A percentile compares a stretch with the other conserved stretches of the same genome.
Evolutionary conservation across 2,113 vertebrate species (phyloP).

Genomic region (Barbus barbus): DNA sequence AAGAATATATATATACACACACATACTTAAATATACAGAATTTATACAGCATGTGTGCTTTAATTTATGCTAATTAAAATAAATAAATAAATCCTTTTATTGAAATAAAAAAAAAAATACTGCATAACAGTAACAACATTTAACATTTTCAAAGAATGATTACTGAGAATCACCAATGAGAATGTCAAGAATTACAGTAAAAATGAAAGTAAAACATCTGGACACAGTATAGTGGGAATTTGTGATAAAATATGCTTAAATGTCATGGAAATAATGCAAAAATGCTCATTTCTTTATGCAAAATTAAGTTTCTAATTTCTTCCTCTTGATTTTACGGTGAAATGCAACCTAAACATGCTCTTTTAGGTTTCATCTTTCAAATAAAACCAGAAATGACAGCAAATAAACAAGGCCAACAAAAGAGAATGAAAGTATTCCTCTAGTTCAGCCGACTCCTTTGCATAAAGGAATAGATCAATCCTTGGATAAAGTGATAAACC

Average conservation of each 20-base stretch:
- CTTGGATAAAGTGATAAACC: slow-evolving; percentile 44
- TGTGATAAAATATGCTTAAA: not conserved
- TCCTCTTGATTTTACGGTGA: not conserved
- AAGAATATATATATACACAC: not conserved
- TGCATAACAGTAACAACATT: not conserved
- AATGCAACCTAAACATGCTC: not conserved
- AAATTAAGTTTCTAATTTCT: not conserved
- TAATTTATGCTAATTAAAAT: not conserved
- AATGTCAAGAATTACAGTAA: not conserved
- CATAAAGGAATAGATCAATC: slow-evolving; percentile 55
- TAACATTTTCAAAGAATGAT: not conserved
- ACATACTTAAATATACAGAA: not conserved
- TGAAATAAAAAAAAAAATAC: not conserved
- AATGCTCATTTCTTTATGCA: not conserved
- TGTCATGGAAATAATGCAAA: not conserved
- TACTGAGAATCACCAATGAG: too few species aligned
- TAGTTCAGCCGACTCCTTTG: slow-evolving; percentile 44
- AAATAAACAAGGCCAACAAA: slow-evolving; percentile 2
- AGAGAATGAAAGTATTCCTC: slow-evolving; percentile 27
- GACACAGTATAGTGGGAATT: not conserved
- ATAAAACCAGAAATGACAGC: not conserved
- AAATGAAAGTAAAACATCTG: not conserved
- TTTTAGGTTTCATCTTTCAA: not conserved
- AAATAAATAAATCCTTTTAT: not conserved
- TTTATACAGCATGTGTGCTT: not conserved